phyloP scores from a whole-genome alignment of 2,888 invertebrate genomes.

The Drosophila setosimentum region DNA sequence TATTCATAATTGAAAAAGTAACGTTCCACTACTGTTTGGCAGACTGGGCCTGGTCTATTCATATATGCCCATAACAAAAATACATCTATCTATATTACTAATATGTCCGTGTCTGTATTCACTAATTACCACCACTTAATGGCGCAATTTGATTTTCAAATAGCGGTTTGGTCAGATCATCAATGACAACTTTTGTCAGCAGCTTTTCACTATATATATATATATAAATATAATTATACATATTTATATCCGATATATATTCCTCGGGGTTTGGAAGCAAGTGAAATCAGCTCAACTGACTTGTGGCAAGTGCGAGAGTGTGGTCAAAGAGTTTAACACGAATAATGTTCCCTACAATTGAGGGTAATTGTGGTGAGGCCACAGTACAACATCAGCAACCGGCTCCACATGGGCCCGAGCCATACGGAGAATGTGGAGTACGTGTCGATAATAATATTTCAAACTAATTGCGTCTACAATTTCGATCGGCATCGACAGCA shows the following conservation, averaged over 20 bases:
- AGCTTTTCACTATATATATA: conserved; percentile 66
- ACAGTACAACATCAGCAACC: conserved; percentile 24
- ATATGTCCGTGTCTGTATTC: conserved; percentile 14
- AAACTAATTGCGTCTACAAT: conserved; percentile 77
- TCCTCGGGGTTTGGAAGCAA: conserved; percentile 9
- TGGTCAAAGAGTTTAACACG: conserved; percentile 80
- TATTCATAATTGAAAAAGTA: conserved; percentile 78
- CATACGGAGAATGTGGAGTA: conserved; percentile 50
- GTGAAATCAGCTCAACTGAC: conserved; percentile 63
- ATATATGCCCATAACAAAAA: background rate
- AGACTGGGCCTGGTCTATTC: conserved; percentile 24
- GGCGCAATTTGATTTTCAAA: conserved; percentile 72
- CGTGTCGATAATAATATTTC: conserved; percentile 81
- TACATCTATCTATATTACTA: background rate
- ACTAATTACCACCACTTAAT: conserved; percentile 78
- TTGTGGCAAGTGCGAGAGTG: conserved; percentile 60
- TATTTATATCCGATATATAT: conserved; percentile 13
- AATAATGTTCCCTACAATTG: conserved; percentile 75
- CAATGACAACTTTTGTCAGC: conserved; percentile 81
- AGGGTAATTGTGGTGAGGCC: conserved; percentile 75
- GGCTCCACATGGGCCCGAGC: background rate
- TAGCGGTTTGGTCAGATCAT: conserved; percentile 58
- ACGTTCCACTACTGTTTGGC: conserved; percentile 72
- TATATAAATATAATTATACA: background rate
- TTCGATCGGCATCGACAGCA: conserved; percentile 66